Base-by-base conservation (phyloP, 2,797 vertebrate genomes). In the Picus viridis region DNA sequence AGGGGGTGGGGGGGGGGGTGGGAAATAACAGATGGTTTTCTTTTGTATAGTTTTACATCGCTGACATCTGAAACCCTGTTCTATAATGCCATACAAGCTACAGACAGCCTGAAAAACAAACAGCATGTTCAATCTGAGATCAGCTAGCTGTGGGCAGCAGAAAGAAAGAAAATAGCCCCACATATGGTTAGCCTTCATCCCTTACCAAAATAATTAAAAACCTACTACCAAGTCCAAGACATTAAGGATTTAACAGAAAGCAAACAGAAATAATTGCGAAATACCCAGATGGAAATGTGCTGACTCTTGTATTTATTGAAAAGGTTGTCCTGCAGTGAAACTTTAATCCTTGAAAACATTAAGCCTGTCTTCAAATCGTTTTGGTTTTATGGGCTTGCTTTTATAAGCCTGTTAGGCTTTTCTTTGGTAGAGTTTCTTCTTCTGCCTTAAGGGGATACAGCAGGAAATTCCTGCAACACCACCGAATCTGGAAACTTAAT, bases 11-110 rank as follows among this genome's bases (percentile, higher is more conserved):
- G 10, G 58, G 82, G 47, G 10, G 6, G 8, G 11, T 54, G 78
- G 59, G 59, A 85, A 90, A 59, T 27, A 90, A 51, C 90, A 93
- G 88, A 94, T 83, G 59, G 78, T 18, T 83, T 91, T 87, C 47
- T 83, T 95, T 78, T 43, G 45, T 73, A 73, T 45, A 89, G 11
- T 17, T 70, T 57, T 61, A 61, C 63, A 67, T 81, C 72, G 67
- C 47, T 80, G 56, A 69, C 56, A 72, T 82, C 47, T 71, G 69
- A 93, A 88, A 83, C 45, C 43, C n/a, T 72, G 27, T 72, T 89
- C 79, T 78, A 2, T 78, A 94, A 83, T 2, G 8, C 29, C 62
- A 86, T 36, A 92, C 18, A 72, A 89, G 64, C 67, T 61, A 59
- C 43, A 76, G 57, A 67, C 29, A 86, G 56, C 39, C 53, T 63